Percentiles rank a stretch among this genome's conserved stretches.
Conservation (phyloP, 2,797 vertebrate species). For the Atherinosoma microstoma region DNA sequence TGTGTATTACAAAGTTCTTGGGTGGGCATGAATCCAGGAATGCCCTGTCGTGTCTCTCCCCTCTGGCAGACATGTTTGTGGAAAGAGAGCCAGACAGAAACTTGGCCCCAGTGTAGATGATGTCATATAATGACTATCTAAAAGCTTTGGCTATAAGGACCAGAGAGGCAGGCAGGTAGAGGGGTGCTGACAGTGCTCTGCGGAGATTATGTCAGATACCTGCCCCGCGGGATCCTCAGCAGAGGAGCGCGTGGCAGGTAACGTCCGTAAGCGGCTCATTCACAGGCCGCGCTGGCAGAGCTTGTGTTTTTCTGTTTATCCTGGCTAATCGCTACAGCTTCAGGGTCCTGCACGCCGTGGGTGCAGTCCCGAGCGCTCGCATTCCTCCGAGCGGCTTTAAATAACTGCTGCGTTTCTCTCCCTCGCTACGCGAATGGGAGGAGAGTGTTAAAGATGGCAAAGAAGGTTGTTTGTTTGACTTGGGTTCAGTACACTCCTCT, state of each 20-base stretch:
- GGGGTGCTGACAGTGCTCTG: conserved; percentile 66
- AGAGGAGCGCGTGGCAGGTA: conserved; percentile 39
- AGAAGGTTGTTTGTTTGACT: conserved; percentile 79
- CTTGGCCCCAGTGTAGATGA: conserved; percentile 62
- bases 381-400: conserved; percentile 81
- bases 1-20: conserved; percentile 48
- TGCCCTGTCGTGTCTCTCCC: conserved; percentile 51
- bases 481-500: conserved; percentile 51
- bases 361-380: conserved; percentile 62
- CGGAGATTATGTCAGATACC: conserved; percentile 72
- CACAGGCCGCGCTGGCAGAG: conserved; percentile 51
- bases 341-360: conserved; percentile 60
- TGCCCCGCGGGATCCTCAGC: conserved; percentile 45
- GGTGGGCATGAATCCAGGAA: conserved; percentile 61
- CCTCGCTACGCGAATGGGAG: conserved; percentile 71
- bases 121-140: conserved; percentile 76
- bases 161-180: conserved; percentile 50
- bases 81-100: conserved; percentile 62
- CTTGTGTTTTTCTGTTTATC: conserved; percentile 75
- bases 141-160: conserved; percentile 36
- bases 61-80: conserved; percentile 51
- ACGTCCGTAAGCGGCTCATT: conserved; percentile 28
- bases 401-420: conserved; percentile 75
- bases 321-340: conserved; percentile 74
- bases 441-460: conserved; percentile 80